phyloP scores from a whole-genome alignment of 2,888 invertebrate genomes.

The Eurytoma californica region DNA sequence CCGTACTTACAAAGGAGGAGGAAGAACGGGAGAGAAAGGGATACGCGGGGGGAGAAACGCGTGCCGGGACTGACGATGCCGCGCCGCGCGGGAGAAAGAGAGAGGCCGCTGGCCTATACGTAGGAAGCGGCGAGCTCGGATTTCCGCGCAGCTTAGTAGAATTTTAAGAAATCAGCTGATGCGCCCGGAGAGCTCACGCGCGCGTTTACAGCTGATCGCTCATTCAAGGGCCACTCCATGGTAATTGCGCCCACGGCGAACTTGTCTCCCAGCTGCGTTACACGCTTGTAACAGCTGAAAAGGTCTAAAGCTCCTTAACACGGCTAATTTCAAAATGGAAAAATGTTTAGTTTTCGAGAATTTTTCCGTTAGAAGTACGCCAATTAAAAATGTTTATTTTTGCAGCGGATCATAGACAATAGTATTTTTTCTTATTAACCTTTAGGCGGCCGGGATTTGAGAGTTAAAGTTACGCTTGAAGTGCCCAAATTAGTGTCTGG shows the following conservation, averaged over 20 bases:
- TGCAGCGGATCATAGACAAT: no score
- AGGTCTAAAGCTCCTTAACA: conserved; percentile 1
- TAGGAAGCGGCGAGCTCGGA: conserved; percentile 63
- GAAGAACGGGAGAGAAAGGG: not conserved
- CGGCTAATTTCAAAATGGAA: not conserved
- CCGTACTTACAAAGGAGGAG: not conserved
- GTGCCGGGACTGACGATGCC: conserved; percentile 31
- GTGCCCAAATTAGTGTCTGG: no score
- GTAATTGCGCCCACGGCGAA: conserved; percentile 29
- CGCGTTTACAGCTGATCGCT: conserved; percentile 25
- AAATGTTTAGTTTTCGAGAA: no score
- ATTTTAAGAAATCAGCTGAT: conserved; percentile 62
- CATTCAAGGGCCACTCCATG: conserved; percentile 45
- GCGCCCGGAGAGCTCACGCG: not conserved
- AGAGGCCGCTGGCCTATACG: not conserved
- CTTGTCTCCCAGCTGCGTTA: conserved; percentile 6
- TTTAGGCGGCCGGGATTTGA: no score
- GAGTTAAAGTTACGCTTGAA: no score
- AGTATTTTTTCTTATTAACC: no score
- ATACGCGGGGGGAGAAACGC: conserved; percentile 6
- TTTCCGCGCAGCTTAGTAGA: conserved; percentile 65
- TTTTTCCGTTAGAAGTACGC: no score
- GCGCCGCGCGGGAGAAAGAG: conserved; percentile 8
- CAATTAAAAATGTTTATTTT: no score
- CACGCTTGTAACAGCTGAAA: conserved; percentile 27